Evolutionary conservation across 2,888 invertebrate species (phyloP), one percentile per base, ranked within the genome.

Genomic region (Netelia melanura): DNA sequence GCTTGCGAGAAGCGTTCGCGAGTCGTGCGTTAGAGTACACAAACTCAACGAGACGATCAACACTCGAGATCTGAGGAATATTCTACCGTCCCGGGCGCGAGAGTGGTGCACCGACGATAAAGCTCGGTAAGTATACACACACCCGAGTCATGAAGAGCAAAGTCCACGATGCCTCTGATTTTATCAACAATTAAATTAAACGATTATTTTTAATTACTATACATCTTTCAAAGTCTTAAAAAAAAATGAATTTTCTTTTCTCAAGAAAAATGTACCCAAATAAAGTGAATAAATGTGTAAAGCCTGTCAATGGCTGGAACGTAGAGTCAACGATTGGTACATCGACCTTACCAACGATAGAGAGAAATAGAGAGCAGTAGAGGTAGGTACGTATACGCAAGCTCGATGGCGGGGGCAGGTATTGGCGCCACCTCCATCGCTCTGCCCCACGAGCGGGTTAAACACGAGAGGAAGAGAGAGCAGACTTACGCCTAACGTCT

Each of bases 391-490:
- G 85, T 89, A 90, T 91, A 91, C 92, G 92, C 92, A 92, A 92
- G 92, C 91, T 92, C 91, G 90, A 91, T 89, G 92, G 92, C 89
- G 88, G 89, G 90, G 90, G 90, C 90, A 90, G 90, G 92, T 91
- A 93, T 92, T 92, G 93, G 93, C 94, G 95, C 95, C 95, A 95
- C 95, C 95, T 95, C 95, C 95, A 94, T 94, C 94, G 71, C 38
- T 68, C 91, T 61, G 80, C 80, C 76, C 82, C 76, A 61, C 65
- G 54, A 54, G 65, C 30, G 62, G 64, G 65, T 44, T 61, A 71
- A 30, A 67, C 61, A 38, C 61, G 52, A 38, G 52, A 52, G 72
- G 9, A 25, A 44, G 30, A 54, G 23, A 10, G 11, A 67, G 25
- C 23, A 92, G 91, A 92, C 93, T 93, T 92, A 92, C 91, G 92